Evolutionary conservation across 2,888 invertebrate species (phyloP), one percentile per base, ranked within the genome.

Genomic region (Temnothorax unifasciatus): DNA sequence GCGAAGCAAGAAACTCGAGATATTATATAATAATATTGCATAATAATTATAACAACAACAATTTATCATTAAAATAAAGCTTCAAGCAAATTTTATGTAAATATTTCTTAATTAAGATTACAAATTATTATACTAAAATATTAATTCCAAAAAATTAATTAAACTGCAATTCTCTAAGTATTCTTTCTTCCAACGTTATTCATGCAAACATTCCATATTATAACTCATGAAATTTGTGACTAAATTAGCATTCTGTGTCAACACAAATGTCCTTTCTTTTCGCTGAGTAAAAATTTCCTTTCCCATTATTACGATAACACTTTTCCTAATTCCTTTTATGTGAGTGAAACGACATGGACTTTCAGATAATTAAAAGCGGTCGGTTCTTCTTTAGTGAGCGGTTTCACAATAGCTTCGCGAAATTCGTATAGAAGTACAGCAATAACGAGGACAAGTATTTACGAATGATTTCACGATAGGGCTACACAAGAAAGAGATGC

Each of bases 401-500:
- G 71, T 84, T 89, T 86, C 73, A 73, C 54, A 50, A 74, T 52
- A 44, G 76, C 52, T 11, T 41, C 3, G 69, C 52, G 57, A 81
- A 81, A 77, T 52, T 52, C 21, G n/a, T 85, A 87, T 85, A 87
- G 64, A 71, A 85, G 79, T 64, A 83, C 77, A 83, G 85, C 86
- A 82, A 85, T 89, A 90, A 90, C 85, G 85, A 87, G 87, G 90
- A 85, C 90, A 89, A 87, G 90, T 90, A 90, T 86, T 90, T 84
- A 88, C 85, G 89, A 89, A 87, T 90, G 64, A 90, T 90, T 89
- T 88, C 76, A 89, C 85, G 82, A 79, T 83, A 81, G 54, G 34
- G 59, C 71, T 71, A 73, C 61, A 71, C 73, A 76, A 82, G 86
- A 66, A 74, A 66, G 82, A 82, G 82, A 82, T 75, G 82, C 77